A percentile compares a stretch with the other conserved stretches of the same genome.
Evolutionary conservation across 2,113 vertebrate species (phyloP).

Genomic region (Pycnonotus jocosus): DNA sequence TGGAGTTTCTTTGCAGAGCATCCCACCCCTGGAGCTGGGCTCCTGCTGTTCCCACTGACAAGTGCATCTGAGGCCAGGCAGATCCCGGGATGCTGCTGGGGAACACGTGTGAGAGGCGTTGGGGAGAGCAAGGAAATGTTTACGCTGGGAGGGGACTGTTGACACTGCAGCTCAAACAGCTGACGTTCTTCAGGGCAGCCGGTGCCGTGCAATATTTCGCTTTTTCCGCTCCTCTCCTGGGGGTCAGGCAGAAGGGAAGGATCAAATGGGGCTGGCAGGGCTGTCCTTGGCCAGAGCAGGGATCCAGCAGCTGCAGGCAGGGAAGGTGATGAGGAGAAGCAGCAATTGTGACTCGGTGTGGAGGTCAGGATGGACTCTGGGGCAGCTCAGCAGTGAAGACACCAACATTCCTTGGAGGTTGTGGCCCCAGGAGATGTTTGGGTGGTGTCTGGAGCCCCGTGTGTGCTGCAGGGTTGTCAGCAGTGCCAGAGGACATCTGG

Average conservation of each 20-base stretch:
- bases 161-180: neutral
- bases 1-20: neutral
- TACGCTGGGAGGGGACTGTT: conserved; percentile 29
- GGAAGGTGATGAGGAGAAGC: neutral
- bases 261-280: neutral
- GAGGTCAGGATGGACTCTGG: neutral
- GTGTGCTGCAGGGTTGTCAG: neutral
- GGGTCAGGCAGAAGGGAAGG: conserved; percentile 3
- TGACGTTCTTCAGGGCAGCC: neutral
- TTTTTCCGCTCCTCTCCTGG: neutral
- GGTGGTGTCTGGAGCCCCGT: neutral
- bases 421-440: neutral
- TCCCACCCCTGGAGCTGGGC: neutral
- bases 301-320: neutral
- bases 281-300: neutral
- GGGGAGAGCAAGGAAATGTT: conserved; percentile 3
- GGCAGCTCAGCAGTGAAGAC: neutral
- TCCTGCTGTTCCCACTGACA: neutral
- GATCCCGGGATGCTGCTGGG: neutral
- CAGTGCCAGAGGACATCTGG: neutral
- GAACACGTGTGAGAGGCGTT: neutral
- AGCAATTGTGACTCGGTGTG: neutral
- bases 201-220: neutral
- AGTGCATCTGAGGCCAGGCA: conserved; percentile 24
- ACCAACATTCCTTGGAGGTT: neutral